Base-by-base conservation (phyloP, 2,797 vertebrate species). In the Natrix natrix region DNA sequence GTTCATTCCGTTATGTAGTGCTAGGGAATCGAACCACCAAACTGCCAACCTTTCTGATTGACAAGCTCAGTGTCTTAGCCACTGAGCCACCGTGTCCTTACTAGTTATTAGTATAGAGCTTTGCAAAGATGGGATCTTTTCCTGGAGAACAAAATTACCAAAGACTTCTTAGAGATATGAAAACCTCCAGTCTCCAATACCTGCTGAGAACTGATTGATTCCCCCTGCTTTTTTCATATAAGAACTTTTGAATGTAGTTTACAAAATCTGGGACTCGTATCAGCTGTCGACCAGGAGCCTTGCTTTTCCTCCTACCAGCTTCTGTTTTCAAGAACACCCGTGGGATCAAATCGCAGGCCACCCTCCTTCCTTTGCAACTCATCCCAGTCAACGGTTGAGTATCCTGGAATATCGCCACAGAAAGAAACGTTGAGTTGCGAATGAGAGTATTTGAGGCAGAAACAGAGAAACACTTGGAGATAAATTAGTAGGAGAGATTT, bases 401-500 rank as follows among this genome's bases (percentile, higher is more conserved):
- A 91, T 94, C n/a, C 54, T 93, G 83, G 54, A 16, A 92, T 94
- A 93, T 92, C 92, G 91, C 87, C 86, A 89, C 11, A 59, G 88
- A 94, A 94, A 43, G 89, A 92, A 88, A 91, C 91, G 93, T 92
- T 93, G 89, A 57, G 90, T 94, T n/a, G 1, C 95, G 90, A 96
- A 66, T 63, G 95, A 95, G 94, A 96, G 90, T 95, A 95, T 96
- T 94, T 89, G 96, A 96, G 97, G 94, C 92, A 93, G 95, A 95
- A 95, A 96, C 24, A 24, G 94, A 96, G 94, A 97, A 61, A 95
- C 93, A 94, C 94, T 93, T 92, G 92, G 95, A 97, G 96, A 97
- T 97, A 97, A 97, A 97, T 97, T 96, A 95, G 93, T 91, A 94
- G 94, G 93, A 97, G 92, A 97, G 95, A 97, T 97, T 97, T 97